Evolutionary conservation across 2,888 invertebrate species (phyloP).

Genomic region (Carcina quercana): DNA sequence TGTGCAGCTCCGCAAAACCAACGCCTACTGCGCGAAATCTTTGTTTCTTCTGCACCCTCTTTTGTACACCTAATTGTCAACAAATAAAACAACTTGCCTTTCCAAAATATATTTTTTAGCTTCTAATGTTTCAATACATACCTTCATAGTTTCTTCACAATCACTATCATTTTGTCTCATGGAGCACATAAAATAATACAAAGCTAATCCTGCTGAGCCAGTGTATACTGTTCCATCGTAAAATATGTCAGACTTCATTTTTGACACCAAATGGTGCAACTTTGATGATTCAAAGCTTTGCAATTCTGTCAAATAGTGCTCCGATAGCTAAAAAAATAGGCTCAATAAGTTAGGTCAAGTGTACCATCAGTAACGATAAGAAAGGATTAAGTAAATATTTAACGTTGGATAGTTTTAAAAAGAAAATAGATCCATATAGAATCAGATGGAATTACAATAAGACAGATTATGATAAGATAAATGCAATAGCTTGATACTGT

Average conservation of each 20-base stretch:
- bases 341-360: conserved; percentile 1
- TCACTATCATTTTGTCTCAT: conserved; percentile 27
- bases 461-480: no score
- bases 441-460: no score
- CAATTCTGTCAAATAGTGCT: conserved; percentile 52
- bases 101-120: no score
- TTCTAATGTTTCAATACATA: no score
- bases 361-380: not conserved
- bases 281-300: conserved; percentile 51
- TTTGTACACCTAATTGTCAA: no score
- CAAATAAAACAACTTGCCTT: no score
- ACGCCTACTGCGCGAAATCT: no score
- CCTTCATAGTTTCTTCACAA: conserved; percentile 34
- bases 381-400: not conserved
- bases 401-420: not conserved
- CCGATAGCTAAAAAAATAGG: conserved; percentile 61
- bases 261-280: conserved; percentile 44
- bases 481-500: no score
- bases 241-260: conserved; percentile 57
- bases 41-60: no score
- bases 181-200: conserved; percentile 74
- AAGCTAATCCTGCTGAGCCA: conserved; percentile 81
- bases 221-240: conserved; percentile 83
- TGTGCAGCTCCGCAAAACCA: no score
- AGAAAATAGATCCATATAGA: not conserved